Conservation (phyloP, 2,113 vertebrate genomes). For the Chionis minor region DNA sequence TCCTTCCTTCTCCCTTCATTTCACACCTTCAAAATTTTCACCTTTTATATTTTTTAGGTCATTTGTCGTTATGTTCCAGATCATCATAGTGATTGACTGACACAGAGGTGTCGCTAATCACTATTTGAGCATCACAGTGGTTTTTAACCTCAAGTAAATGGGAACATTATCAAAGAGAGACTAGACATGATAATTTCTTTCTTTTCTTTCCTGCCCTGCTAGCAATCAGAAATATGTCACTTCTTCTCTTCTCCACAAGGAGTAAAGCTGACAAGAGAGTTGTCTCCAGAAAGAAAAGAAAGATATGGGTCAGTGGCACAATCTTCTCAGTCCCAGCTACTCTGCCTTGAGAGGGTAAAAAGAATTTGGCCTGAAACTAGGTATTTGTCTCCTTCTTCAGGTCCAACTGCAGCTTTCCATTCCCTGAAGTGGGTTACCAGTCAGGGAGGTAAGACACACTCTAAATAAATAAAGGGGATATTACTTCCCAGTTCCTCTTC, state of each 20-base stretch:
- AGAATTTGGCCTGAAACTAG: background rate
- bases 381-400: background rate
- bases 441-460: background rate
- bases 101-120: background rate
- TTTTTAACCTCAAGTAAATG: background rate
- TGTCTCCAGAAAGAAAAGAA: background rate
- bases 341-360: background rate
- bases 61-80: background rate
- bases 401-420: background rate
- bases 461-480: background rate
- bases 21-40: background rate
- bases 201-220: background rate
- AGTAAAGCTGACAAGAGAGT: background rate
- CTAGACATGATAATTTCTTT: background rate
- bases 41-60: background rate
- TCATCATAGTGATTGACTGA: background rate
- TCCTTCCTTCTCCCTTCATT: background rate
- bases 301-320: background rate
- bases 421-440: background rate
- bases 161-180: background rate
- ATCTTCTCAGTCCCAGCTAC: background rate
- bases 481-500: background rate
- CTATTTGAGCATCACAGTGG: background rate
- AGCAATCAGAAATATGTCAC: background rate
- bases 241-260: background rate